Percentiles rank a stretch among this genome's conserved stretches.
Evolutionary conservation across 2,797 vertebrate species (phyloP).

Genomic region (Agapornis canus): DNA sequence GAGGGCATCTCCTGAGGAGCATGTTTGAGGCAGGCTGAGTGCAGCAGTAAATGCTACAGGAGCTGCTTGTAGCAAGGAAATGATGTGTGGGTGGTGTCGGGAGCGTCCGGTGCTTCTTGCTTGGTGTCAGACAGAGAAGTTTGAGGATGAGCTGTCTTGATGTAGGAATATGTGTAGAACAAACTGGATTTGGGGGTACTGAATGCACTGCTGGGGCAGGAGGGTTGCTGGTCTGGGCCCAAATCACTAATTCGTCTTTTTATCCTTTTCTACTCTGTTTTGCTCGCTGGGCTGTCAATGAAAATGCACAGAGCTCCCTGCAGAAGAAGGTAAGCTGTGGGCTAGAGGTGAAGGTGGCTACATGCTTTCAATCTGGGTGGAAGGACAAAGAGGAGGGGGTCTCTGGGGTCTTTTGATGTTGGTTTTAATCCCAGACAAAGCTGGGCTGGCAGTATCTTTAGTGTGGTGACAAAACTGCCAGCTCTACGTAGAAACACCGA

Average conservation of each 20-base stretch:
- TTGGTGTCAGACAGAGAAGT: background rate
- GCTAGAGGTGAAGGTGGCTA: background rate
- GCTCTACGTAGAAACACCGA: background rate
- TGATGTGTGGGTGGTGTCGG: background rate
- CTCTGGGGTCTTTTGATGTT: background rate
- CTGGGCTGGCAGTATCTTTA: background rate
- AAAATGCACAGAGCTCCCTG: conserved; percentile 87
- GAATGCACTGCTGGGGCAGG: background rate
- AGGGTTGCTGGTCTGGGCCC: background rate
- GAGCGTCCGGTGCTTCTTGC: background rate
- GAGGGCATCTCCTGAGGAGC: background rate
- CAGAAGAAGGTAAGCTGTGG: conserved; percentile 89
- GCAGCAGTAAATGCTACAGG: background rate
- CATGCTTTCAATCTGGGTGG: rapidly evolving
- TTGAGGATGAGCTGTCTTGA: background rate
- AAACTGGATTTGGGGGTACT: background rate
- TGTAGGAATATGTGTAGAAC: background rate
- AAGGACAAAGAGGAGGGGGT: background rate
- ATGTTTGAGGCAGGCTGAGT: background rate
- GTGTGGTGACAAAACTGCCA: background rate
- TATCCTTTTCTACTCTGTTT: background rate
- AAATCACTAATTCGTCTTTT: conserved; percentile 9
- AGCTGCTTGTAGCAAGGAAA: background rate
- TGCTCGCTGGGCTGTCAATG: background rate
- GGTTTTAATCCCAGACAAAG: background rate